phyloP scores from a whole-genome alignment of 2,113 vertebrate genomes.

The Plecotus auritus region DNA sequence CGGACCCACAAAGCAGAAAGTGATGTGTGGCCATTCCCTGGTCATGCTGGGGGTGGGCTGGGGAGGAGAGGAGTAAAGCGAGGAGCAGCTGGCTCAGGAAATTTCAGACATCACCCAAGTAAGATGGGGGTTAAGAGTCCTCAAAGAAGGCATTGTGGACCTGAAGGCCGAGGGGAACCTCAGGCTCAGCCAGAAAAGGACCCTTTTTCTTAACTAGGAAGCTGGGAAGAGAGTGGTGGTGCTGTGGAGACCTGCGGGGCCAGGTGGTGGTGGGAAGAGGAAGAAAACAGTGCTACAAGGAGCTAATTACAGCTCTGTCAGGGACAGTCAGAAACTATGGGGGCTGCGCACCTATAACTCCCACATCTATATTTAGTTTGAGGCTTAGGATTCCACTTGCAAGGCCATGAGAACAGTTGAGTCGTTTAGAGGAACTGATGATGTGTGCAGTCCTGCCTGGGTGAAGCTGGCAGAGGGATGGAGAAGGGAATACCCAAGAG shows the following conservation, averaged over 20 bases:
- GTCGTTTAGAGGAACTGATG: background rate
- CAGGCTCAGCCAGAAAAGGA: background rate
- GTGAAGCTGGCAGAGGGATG: background rate
- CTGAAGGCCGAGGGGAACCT: background rate
- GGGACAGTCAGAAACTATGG: background rate
- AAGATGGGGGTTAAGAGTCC: background rate
- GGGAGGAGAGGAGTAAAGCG: background rate
- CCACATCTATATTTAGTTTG: background rate
- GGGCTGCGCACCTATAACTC: background rate
- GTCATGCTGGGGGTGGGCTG: no score
- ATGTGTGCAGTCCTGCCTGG: background rate
- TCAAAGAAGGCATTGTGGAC: background rate
- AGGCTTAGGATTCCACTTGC: background rate
- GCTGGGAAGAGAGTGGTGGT: background rate
- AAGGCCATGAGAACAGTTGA: background rate
- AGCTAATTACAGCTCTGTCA: background rate
- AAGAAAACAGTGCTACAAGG: background rate
- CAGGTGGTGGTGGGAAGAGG: background rate
- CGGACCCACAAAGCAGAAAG: background rate
- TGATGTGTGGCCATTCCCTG: rapidly evolving
- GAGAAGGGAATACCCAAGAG: background rate
- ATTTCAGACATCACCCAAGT: background rate
- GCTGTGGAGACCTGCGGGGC: background rate
- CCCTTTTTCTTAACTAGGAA: background rate
- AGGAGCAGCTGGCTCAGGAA: background rate